Evolutionary conservation across 2,797 vertebrate species (phyloP), one percentile per base, ranked within the genome.

Genomic region (Acanthornis magna): DNA sequence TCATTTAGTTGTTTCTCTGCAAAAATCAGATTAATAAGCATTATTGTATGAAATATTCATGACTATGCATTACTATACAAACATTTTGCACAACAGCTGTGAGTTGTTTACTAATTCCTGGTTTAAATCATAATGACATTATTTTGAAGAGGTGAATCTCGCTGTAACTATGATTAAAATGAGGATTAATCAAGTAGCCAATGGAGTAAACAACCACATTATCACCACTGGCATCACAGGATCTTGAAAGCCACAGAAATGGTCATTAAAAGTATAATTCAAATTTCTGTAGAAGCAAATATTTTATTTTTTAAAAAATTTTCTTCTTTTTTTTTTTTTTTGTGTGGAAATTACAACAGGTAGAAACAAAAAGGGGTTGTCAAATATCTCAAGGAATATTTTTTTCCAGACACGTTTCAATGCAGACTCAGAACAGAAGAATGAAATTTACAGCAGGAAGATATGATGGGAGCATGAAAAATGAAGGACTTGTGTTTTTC

Each of bases 21-120:
- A 83, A 92, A 97, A 96, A 42, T n/a, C 76, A 96, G 96, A 96
- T 95, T 97, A 96, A 91, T 96, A 95, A 93, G 70, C 83, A 79
- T 94, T 96, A 91, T 81, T 85, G 43, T 32, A 82, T 95, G 91
- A 98, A 98, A 98, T 97, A 94, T 92, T 87, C 95, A 97, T 96
- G 93, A 97, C 98, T 97, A 98, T 96, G 95, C 72, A 98, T 97
- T 97, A 97, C 95, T 97, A 79, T 77, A 97, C 85, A 97, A 97
- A 97, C 95, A 96, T 98, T 98, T 98, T 95, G 96, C 93, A 96
- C 98, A 98, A 98, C 98, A 98, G 97, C 98, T 98, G 98, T 97
- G 96, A 98, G 96, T 95, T 97, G 96, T 98, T 98, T 97, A 97
- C 91, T 98, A 98, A 98, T 98, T 98, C 97, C 96, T 84, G 67